Evolutionary conservation across 2,797 vertebrate species (phyloP), one percentile per base, ranked within the genome.

Genomic region (Tenualosa thibaudeaui): DNA sequence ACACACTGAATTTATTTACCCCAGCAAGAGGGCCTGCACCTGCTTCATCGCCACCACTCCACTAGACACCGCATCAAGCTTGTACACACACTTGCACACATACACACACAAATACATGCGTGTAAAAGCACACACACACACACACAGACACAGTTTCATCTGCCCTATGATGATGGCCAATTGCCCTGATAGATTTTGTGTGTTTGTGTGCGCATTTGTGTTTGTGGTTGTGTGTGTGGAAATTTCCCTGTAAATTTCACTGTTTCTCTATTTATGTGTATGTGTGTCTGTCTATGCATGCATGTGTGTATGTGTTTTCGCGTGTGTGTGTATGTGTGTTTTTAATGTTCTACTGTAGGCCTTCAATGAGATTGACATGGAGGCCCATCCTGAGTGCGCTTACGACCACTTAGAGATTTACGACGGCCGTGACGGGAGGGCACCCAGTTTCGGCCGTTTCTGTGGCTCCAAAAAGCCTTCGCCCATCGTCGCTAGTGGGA

Each of bases 321-420:
- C 9, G 62, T 31, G 24, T 12, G 24, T 31, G 43, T 65, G 46
- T 86, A 51, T 86, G 81, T 58, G 22, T 40, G 58, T 88, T 81
- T 84, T 40, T 86, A 43, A 84, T 78, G 31, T 26, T 81, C 88
- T 81, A 7, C 82, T 0, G 24, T 90, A 99, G 98, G 94, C 94
- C 53, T 97, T 99, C 87, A 93, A 95, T 12, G 98, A 98, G 92
- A 93, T 99, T 56, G 98, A 99, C 17, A 96, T 99, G 87, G 98
- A 99, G 93, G 96, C 97, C 9, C 98, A 99, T 90, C 95, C 98
- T 78, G 98, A 99, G 91, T 99, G 98, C 3, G 93, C 97, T 3
- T 99, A 99, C 0, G 98, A 99, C 92, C 98, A 99, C 94, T 92
- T 99, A 81, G 98, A 99, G 93, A 92, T 97, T 81, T 98, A 97